Base-by-base conservation (phyloP, 2,113 vertebrate genomes). In the Choloepus hoffmanni region DNA sequence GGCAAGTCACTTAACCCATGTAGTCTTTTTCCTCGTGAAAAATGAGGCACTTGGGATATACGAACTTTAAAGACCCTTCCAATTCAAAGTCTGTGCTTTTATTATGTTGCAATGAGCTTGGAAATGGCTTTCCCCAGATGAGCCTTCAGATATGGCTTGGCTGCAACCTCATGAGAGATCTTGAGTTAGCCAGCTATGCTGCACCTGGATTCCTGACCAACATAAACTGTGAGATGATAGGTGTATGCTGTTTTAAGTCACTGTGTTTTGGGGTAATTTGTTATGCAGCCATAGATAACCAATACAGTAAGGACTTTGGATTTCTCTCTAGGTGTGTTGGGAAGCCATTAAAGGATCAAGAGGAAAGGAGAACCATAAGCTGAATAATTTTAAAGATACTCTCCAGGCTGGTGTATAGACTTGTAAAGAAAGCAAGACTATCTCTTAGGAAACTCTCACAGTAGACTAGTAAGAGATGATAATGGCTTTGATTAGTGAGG, bases 1-100 rank as follows among this genome's bases (percentile, higher is more conserved):
- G 8, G 15, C 53, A 94, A 90, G 36, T 63, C 72, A 92, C 21
- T 77, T 90, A 90, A 95, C n/a, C n/a, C 24, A 77, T n/a, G 4
- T 50, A 18, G 16, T 74, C 63, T 86, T 33, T 87, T 92, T 86
- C 50, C 45, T 89, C 19, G 60, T 55, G 73, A 93, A 89, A 92
- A 95, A 48, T 50, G 53, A 83, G 50, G 36, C 10, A 9, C 24
- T 48, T 93, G 67, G 11, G 36, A 23, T 89, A 82, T n/a, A 28
- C 53, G 62, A 77, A 60, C 40, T 85, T 85, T 60, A 81, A 95
- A 10, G 19, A 86, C 48, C 28, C 18, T 91, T 95, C 15, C 55
- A 60, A 94, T 89, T 86, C 79, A 89, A 93, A 95, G 23, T 36
- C 5, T 36, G 10, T 68, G 30, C 79, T 45, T 85, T 96, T 62